A percentile compares a stretch with the other conserved stretches of the same genome.
These are phyloP conservation scores for Bicyclus anynana DNA, from an alignment of 1,140 invertebrate genomes.

Conservation along the genomic window DNA sequence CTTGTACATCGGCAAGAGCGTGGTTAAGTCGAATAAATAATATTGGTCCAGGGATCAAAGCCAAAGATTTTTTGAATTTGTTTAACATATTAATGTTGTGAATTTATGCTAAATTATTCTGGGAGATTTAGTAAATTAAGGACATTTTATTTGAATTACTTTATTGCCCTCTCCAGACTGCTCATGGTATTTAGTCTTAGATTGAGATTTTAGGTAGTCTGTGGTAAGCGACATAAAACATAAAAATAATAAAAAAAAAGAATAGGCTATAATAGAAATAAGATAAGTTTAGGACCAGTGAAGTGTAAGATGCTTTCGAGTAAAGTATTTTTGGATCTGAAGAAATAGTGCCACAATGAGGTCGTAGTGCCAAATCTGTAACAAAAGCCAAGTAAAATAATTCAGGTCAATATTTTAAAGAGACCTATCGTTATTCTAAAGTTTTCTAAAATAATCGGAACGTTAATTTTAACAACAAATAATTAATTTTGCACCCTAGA, in stretches of 20 bases:
- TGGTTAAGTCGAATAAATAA: constrained; percentile 65
- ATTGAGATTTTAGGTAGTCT: constrained; percentile 59
- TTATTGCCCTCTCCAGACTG: constrained; percentile 72
- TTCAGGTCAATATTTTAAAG: constrained; percentile 16
- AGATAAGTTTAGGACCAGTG: constrained; percentile 69
- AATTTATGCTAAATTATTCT: constrained; percentile 75
- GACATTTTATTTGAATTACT: constrained; percentile 55
- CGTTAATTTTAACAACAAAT: constrained; percentile 23
- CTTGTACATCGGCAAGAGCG: constrained; percentile 58
- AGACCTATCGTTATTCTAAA: constrained; percentile 10
- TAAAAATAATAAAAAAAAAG: constrained; percentile 59
- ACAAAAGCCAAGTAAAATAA: constrained; percentile 19
- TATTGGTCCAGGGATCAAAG: constrained; percentile 80
- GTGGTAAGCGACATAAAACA: constrained; percentile 62
- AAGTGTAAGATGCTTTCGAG: constrained; percentile 53
- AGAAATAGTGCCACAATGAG: constrained; percentile 51
- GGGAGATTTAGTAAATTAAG: constrained; percentile 61
- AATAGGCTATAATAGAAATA: constrained; percentile 57
- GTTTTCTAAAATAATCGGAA: constrained; percentile 5
- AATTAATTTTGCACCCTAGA: constrained; percentile 64
- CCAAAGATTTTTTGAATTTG: constrained; percentile 82
- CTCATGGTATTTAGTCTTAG: constrained; percentile 70
- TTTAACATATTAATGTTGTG: constrained; percentile 78
- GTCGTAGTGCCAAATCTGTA: constrained; percentile 57
- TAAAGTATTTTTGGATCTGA: constrained; percentile 41